phyloP scores from a whole-genome alignment of 2,888 invertebrate genomes.

The Lysandra coridon region DNA sequence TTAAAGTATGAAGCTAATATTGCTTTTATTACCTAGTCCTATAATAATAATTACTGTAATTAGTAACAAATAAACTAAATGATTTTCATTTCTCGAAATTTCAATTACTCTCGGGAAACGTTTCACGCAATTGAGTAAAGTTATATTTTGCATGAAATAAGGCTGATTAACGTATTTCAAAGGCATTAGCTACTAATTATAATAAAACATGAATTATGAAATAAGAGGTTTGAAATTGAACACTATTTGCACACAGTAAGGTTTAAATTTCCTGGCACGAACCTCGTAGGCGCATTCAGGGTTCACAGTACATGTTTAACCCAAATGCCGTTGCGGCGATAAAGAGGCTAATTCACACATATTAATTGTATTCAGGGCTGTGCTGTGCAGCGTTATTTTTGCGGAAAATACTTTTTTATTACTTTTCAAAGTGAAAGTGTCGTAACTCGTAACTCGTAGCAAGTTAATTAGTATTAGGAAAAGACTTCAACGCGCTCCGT shows the following conservation, averaged over 20 bases:
- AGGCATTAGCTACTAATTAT: background rate
- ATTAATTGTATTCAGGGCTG: constrained; percentile 46
- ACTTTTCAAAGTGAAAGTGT: background rate
- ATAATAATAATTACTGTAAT: background rate
- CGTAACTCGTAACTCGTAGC: too few species aligned
- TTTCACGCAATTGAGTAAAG: background rate
- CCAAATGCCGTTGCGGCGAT: constrained; percentile 37
- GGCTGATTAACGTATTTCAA: background rate
- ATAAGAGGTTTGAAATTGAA: background rate
- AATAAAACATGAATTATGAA: background rate
- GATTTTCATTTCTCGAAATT: background rate
- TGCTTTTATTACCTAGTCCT: background rate
- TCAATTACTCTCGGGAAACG: background rate
- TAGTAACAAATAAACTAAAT: background rate
- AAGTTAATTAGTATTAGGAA: background rate
- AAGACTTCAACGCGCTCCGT: background rate
- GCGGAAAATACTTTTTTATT: background rate
- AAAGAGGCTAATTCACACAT: constrained; percentile 53
- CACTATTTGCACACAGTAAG: background rate
- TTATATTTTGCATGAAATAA: constrained; percentile 2
- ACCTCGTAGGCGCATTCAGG: constrained; percentile 7
- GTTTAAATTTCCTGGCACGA: background rate
- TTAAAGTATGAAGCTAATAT: background rate
- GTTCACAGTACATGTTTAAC: constrained; percentile 35
- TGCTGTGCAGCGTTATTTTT: background rate